These are phyloP conservation scores for Sialis lutaria DNA, from an alignment of 2,888 invertebrate genomes.

Conservation along the genomic window DNA sequence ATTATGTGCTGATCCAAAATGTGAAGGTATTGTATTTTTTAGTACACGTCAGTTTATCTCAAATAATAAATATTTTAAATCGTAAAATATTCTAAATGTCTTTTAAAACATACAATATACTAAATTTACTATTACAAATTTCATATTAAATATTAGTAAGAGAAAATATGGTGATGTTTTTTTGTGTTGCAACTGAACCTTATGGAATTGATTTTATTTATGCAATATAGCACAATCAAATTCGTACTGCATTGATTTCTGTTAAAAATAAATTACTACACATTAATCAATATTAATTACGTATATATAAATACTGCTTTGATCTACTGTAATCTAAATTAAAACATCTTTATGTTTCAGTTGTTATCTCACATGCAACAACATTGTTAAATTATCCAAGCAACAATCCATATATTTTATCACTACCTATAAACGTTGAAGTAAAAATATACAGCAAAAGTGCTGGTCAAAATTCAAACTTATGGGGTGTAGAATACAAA, in stretches of 20 bases:
- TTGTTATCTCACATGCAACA: slow-evolving; percentile 41
- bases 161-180: no score
- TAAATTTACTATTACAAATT: no score
- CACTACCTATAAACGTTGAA: slow-evolving; percentile 37
- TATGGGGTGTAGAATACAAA: slow-evolving; percentile 53
- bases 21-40: slow-evolving; percentile 37
- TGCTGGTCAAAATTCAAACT: slow-evolving; percentile 37
- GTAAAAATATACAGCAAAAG: slow-evolving; percentile 53
- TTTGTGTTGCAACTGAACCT: no score
- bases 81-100: no score
- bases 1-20: slow-evolving; percentile 50
- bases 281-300: not conserved
- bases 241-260: not conserved
- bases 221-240: no score
- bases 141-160: no score
- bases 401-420: slow-evolving; percentile 35
- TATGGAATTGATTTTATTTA: no score
- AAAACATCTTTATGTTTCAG: slow-evolving; percentile 24
- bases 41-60: slow-evolving; percentile 20
- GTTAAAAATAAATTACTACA: not conserved
- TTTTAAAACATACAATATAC: no score
- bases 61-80: no score
- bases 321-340: slow-evolving; percentile 2
- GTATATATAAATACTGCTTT: not conserved
- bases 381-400: slow-evolving; percentile 38